A percentile compares a stretch with the other conserved stretches of the same genome.
Evolutionary conservation across 37 sponge, comb jelly and placozoan genomes (phyloP).

Genomic region (Sycon ciliatum): DNA sequence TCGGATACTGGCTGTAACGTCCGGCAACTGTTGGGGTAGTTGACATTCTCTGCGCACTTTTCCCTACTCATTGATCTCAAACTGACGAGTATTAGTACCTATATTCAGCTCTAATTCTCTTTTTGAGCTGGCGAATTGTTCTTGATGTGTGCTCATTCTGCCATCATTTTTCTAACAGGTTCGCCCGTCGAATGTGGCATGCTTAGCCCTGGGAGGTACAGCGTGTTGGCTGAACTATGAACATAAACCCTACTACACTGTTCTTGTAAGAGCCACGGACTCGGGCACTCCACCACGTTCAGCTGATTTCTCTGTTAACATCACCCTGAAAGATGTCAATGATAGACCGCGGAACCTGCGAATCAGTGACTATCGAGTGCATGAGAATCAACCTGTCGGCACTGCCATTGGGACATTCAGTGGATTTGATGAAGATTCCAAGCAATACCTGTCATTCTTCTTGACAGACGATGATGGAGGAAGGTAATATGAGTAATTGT

Average conservation of each 20-base stretch:
- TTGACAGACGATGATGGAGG: background rate
- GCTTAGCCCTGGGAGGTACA: background rate
- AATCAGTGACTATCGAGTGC: background rate
- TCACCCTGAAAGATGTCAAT: background rate
- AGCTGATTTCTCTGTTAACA: background rate
- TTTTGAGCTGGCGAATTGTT: too few relatives aligned
- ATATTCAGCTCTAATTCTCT: too few relatives aligned
- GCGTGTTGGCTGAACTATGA: background rate
- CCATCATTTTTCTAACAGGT: too few relatives aligned
- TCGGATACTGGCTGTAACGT: too few relatives aligned
- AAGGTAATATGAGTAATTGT: too few relatives aligned
- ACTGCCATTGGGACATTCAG: background rate
- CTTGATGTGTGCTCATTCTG: too few relatives aligned
- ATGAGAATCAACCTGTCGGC: background rate
- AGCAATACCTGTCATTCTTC: background rate
- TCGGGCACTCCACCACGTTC: background rate
- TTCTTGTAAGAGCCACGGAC: constrained; percentile 1
- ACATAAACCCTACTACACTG: background rate
- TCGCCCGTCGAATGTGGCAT: background rate
- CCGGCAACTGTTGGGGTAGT: too few relatives aligned
- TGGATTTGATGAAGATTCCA: background rate
- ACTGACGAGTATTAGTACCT: too few relatives aligned
- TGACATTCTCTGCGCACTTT: too few relatives aligned
- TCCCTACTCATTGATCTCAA: too few relatives aligned
- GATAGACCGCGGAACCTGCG: background rate